Percentiles rank a stretch among this genome's conserved stretches.
Evolutionary conservation across 2,888 invertebrate genomes (phyloP).

Genomic region (Drosophila niveifrons): DNA sequence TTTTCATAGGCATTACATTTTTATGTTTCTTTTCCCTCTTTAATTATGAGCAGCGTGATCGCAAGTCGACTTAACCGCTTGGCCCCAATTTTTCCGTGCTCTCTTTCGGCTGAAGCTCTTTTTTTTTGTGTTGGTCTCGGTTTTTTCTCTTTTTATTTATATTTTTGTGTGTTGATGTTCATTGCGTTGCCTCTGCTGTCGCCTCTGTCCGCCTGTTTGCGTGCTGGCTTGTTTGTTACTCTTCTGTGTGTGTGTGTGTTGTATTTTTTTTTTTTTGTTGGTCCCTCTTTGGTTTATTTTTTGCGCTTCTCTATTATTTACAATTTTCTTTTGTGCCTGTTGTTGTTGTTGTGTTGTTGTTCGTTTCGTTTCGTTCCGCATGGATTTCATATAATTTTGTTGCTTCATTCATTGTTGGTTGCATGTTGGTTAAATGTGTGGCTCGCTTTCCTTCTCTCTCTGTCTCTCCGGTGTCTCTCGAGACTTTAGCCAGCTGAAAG

Average conservation of each 20-base stretch:
- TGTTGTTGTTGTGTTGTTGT: conserved; percentile 7
- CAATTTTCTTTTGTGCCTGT: conserved; percentile 9
- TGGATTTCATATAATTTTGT: conserved; percentile 76
- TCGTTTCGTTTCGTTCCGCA: conserved; percentile 36
- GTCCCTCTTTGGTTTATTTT: conserved; percentile 25
- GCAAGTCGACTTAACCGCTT: conserved; percentile 11
- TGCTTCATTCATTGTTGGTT: conserved; percentile 81
- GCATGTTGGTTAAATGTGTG: conserved; percentile 62
- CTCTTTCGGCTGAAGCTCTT: conserved; percentile 9
- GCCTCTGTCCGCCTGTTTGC: conserved; percentile 64
- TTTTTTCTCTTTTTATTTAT: neutral
- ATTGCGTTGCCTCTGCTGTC: conserved; percentile 46
- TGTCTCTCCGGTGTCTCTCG: conserved; percentile 16
- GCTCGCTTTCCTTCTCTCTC: conserved; percentile 16
- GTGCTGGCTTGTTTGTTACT: conserved; percentile 61
- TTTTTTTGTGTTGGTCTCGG: conserved; percentile 4
- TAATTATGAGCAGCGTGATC: conserved; percentile 13
- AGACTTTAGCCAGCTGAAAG: conserved; percentile 32
- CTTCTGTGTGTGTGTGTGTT: conserved; percentile 15
- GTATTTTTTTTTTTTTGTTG: too few relatives aligned
- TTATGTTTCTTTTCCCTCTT: too few relatives aligned
- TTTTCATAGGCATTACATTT: too few relatives aligned
- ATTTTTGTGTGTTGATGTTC: conserved; percentile 37
- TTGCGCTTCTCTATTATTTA: conserved; percentile 30
- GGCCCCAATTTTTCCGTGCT: neutral